Base-by-base conservation (phyloP, 2,888 invertebrate species). In the Autographa gamma region DNA sequence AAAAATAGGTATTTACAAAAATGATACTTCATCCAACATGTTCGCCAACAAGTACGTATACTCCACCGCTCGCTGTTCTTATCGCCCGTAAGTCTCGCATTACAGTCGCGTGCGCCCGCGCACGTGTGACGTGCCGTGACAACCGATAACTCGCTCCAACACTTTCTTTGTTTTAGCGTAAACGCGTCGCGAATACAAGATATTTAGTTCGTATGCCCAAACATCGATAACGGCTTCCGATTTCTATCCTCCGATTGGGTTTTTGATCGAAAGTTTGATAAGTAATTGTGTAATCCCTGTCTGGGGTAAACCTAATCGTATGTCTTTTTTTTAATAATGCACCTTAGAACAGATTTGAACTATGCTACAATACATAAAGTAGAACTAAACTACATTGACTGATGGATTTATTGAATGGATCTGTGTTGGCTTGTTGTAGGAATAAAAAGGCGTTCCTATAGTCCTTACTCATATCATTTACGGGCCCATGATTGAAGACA, bases 111-210 rank as follows among this genome's bases (percentile, higher is more conserved):
- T 86, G 88, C 88, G 83, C 85, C 41, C 9, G 75, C 76, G 86
- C 89, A 88, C 87, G 89, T 89, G 88, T 77, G 77, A 54, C 66
- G 75, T 79, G 78, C 82, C 79, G 80, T 84, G 81, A 74, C 76
- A 66, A 54, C 71, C 63, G 81, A 85, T 83, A 84, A 81, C 80
- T 83, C 74, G 81, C 84, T 76, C 82, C 79, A 81, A 78, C 86
- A 89, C 90, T 92, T 91, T 91, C 91, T 86, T 90, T 88, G 87
- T 88, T 87, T 81, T 69, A 80, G 69, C 75, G 74, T 69, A 81
- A 83, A 81, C 85, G 84, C 76, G 76, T 34, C 31, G 70, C 72
- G 83, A 84, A 84, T 85, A 81, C 66, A 68, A 19, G 54, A 62
- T 59, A 63, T 43, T 58, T n/a, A 52, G 63, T 62, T 61, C 4